Evolutionary conservation across 2,888 invertebrate genomes (phyloP).

Genomic region (Eupithecia subumbrata): DNA sequence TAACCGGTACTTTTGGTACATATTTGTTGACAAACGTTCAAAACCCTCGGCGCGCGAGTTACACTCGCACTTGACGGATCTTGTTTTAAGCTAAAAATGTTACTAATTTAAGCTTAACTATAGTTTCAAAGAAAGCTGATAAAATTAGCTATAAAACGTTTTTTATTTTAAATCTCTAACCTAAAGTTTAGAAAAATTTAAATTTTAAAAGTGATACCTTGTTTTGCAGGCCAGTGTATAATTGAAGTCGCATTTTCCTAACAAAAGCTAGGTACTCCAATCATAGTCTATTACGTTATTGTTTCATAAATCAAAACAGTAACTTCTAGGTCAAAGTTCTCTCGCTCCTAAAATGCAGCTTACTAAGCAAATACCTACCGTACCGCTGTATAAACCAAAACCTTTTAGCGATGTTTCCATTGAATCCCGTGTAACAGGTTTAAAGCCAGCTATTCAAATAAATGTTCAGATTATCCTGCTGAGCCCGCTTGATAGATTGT

Average conservation of each 20-base stretch:
- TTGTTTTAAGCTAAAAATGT: too few species aligned
- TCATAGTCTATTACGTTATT: neutral
- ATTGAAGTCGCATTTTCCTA: neutral
- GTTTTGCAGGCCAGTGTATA: too few species aligned
- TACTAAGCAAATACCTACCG: neutral
- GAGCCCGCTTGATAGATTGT: constrained; percentile 34
- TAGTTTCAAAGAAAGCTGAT: too few species aligned
- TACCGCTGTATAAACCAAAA: constrained; percentile 14
- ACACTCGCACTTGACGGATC: too few species aligned
- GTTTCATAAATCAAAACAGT: neutral
- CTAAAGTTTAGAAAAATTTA: too few species aligned
- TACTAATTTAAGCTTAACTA: too few species aligned
- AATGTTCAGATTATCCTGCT: constrained; percentile 33
- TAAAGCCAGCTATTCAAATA: constrained; percentile 32
- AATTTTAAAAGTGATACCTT: too few species aligned
- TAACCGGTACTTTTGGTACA: too few species aligned
- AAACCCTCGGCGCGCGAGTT: too few species aligned
- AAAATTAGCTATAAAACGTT: too few species aligned
- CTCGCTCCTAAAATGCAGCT: neutral
- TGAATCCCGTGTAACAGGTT: constrained; percentile 32
- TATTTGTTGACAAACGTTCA: too few species aligned
- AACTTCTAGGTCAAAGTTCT: neutral
- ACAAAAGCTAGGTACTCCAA: neutral
- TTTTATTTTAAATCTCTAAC: too few species aligned
- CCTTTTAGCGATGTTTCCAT: constrained; percentile 25